Conservation (phyloP, 1,140 invertebrate genomes). For the Antheraea pernyi region DNA sequence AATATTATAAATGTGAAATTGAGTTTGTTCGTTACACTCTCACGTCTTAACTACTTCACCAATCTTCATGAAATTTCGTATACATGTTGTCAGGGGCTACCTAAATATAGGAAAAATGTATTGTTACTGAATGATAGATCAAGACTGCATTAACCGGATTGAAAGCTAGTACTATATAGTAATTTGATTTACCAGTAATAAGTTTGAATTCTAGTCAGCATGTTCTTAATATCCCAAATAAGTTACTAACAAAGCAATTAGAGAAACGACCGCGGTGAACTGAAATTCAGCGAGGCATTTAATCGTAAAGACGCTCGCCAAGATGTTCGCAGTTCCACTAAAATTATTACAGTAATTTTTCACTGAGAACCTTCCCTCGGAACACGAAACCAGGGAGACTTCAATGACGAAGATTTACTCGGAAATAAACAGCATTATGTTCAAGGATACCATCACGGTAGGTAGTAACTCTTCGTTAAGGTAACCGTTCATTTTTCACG, state of each 20-base stretch:
- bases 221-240: conserved; percentile 31
- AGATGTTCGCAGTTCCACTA: conserved; percentile 51
- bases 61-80: too few relatives aligned
- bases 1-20: too few relatives aligned
- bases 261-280: conserved; percentile 46
- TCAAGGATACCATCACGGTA: conserved; percentile 6
- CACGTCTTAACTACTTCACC: too few relatives aligned
- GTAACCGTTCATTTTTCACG: conserved; percentile 24
- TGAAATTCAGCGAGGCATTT: conserved; percentile 49
- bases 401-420: conserved; percentile 34
- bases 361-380: conserved; percentile 48
- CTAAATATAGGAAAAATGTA: too few relatives aligned
- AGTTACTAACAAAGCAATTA: conserved; percentile 56
- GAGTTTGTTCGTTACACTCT: too few relatives aligned
- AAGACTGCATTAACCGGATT: too few relatives aligned
- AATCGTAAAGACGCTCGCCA: conserved; percentile 56
- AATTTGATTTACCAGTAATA: background rate
- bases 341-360: conserved; percentile 70
- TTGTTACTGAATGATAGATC: too few relatives aligned
- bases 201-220: background rate
- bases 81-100: too few relatives aligned
- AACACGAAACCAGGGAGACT: conserved; percentile 32
- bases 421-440: conserved; percentile 35
- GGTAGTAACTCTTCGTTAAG: conserved; percentile 14
- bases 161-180: too few relatives aligned